Evolutionary conservation across 2,888 invertebrate genomes (phyloP).

Genomic region (Erebia aethiops): DNA sequence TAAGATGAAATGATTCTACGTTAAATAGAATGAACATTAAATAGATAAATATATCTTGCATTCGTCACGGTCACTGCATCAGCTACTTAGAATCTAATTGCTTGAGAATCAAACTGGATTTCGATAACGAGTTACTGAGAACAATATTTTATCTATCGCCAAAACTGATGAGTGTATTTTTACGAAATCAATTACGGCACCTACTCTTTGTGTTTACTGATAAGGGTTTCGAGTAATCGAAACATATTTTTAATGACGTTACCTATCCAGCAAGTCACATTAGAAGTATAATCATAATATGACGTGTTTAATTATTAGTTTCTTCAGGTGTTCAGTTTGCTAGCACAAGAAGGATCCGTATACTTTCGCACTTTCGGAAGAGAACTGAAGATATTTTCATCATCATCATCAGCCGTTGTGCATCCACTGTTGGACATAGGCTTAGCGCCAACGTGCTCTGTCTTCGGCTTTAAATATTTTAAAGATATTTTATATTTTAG

Average conservation of each 20-base stretch:
- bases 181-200: background rate
- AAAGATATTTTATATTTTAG: no score
- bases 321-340: no score
- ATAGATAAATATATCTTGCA: background rate
- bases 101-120: background rate
- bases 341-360: no score
- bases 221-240: background rate
- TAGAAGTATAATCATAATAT: background rate
- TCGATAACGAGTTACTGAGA: constrained; percentile 2
- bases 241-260: constrained; percentile 1
- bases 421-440: no score
- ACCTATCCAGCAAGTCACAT: background rate
- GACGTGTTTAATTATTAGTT: no score
- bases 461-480: no score
- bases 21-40: background rate
- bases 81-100: background rate
- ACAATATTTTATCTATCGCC: background rate
- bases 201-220: background rate
- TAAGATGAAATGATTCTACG: constrained; percentile 2
- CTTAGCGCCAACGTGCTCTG: no score
- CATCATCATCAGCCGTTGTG: no score
- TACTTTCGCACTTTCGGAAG: no score
- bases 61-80: constrained; percentile 11
- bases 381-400: no score
- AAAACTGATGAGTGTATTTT: background rate